Evolutionary conservation across 1,140 invertebrate species (phyloP).

Genomic region (Ceratina japonica): DNA sequence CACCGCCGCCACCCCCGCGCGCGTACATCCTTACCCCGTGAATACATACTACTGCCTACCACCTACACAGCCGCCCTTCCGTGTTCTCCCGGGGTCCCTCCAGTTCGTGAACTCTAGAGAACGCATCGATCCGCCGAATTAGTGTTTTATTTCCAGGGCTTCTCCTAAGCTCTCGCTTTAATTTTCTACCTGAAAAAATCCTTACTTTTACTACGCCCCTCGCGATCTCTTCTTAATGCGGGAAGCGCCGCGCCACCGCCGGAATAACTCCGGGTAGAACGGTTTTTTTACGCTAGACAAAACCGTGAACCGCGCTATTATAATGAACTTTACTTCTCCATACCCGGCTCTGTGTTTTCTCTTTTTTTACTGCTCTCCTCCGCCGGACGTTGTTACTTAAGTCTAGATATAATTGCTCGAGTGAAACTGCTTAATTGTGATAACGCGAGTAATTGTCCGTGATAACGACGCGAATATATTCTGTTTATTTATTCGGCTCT

Average conservation of each 20-base stretch:
- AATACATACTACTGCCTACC: constrained; percentile 27
- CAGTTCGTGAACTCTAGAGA: constrained; percentile 62
- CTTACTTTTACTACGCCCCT: constrained; percentile 41
- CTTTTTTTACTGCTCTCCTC: neutral
- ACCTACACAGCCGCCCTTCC: neutral
- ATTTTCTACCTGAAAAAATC: constrained; percentile 73
- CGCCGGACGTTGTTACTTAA: neutral
- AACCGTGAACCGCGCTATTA: constrained; percentile 11
- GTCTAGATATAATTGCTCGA: constrained; percentile 1
- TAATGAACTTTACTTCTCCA: constrained; percentile 15
- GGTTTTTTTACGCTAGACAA: constrained; percentile 32
- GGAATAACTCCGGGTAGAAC: constrained; percentile 33
- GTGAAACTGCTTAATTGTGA: constrained; percentile 9
- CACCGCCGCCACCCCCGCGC: constrained; percentile 1
- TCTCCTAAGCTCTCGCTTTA: constrained; percentile 70
- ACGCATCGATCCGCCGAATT: constrained; percentile 71
- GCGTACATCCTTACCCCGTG: constrained; percentile 2
- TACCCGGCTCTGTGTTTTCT: neutral
- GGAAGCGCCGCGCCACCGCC: constrained; percentile 1
- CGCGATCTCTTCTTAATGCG: constrained; percentile 30
- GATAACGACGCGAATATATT: too few species aligned
- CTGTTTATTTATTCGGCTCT: neutral
- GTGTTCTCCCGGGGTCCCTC: constrained; percentile 45
- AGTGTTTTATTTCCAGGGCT: constrained; percentile 71
- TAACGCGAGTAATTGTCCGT: neutral